Evolutionary conservation across 2,113 vertebrate species (phyloP), one percentile per base, ranked within the genome.

Genomic region (Nansenia antarctica): DNA sequence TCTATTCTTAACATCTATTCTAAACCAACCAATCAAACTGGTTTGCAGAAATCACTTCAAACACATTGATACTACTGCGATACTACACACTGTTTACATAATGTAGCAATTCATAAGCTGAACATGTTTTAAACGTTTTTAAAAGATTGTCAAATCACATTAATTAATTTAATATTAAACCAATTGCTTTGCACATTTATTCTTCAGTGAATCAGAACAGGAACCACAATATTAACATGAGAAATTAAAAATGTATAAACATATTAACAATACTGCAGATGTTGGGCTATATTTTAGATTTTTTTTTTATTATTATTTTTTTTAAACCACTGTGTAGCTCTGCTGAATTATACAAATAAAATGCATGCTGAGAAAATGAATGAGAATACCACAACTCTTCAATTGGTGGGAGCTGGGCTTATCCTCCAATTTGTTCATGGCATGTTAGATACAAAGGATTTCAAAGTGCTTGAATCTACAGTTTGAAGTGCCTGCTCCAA

Each of bases 401-500:
- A 39, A 54, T 76, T 66, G 47, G 78, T 42, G 59, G 70, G 57
- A 73, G 79, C 68, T 39, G 27, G 53, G 57, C 76, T 82, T 67
- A 81, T 78, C 62, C 29, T 62, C 29, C 69, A 65, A 70, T 83
- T 81, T 77, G 77, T 82, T 76, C 70, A 35, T 67, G 76, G 45
- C 59, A 54, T 7, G 3, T 63, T 42, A 72, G 64, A 83, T 65
- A 70, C 65, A 80, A 85, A 88, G 68, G 53, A 76, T 34, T 73
- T 81, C 54, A 52, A 77, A 84, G 79, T 68, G 71, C 34, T 20
- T 5, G 31, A 53, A 75, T 78, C 60, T 79, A 81, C 77, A 76
- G 77, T 83, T 81, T 85, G 77, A 88, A 86, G 81, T 67, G 72
- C 72, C 60, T 58, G 82, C 82, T 89, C 79, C 74, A 82, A 82